Percentiles rank a stretch among this genome's conserved stretches.
Conservation (phyloP, 2,113 vertebrate genomes). For the Origma solitaria region DNA sequence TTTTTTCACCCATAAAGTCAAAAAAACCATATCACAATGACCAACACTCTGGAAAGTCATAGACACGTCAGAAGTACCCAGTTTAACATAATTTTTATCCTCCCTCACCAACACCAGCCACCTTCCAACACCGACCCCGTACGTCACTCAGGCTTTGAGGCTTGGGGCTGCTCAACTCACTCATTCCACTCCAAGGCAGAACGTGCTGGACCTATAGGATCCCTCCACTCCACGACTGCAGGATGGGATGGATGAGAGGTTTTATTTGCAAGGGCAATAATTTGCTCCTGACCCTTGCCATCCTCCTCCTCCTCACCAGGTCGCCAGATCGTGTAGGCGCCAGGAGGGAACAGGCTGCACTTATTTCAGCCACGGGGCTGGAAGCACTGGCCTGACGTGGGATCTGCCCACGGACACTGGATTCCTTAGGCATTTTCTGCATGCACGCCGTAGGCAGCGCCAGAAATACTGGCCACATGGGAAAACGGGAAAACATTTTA, state of each 20-base stretch:
- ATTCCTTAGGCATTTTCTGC: slow-evolving; percentile 17
- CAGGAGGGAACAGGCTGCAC: not conserved
- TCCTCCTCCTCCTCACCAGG: not conserved
- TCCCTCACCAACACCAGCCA: not conserved
- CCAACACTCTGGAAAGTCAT: not conserved
- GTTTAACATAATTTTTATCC: not conserved
- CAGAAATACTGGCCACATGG: not conserved
- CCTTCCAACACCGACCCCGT: rapidly evolving
- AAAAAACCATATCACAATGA: rapidly evolving
- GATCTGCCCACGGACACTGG: not conserved
- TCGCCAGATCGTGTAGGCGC: not conserved
- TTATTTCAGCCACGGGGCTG: not conserved
- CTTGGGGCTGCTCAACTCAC: rapidly evolving
- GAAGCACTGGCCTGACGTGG: not conserved
- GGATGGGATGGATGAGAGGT: rapidly evolving
- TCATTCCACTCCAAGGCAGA: rapidly evolving
- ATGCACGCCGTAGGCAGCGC: not conserved
- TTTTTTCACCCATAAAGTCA: not conserved
- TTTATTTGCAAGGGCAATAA: not conserved
- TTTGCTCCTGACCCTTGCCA: not conserved
- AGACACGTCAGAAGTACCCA: not conserved
- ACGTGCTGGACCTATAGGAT: rapidly evolving
- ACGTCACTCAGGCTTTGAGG: not conserved
- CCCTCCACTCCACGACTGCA: rapidly evolving
- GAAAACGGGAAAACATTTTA: not conserved